These are phyloP conservation scores for Agrypnia vestita DNA, from an alignment of 1,140 invertebrate genomes.

Conservation along the genomic window DNA sequence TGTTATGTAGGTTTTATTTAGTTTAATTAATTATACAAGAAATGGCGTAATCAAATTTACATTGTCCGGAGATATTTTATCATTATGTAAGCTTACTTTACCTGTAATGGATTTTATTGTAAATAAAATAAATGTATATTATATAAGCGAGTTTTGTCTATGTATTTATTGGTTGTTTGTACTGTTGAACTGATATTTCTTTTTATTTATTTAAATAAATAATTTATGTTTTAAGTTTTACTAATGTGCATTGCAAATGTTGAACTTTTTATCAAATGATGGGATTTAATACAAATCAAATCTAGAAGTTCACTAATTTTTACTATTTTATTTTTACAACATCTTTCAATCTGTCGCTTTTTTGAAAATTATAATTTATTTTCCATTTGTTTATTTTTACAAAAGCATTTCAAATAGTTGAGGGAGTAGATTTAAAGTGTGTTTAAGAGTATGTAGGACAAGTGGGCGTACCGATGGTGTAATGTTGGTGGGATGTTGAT, in stretches of 20 bases:
- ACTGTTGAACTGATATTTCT: neutral
- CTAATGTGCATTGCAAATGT: neutral
- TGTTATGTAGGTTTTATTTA: conserved; percentile 47
- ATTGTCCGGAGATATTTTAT: neutral
- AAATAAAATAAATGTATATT: conserved; percentile 10
- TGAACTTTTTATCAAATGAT: neutral
- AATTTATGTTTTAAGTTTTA: neutral
- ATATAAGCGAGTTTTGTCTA: neutral
- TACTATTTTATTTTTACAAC: neutral
- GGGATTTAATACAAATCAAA: neutral
- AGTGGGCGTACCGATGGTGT: no score
- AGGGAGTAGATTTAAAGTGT: no score
- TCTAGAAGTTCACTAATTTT: neutral
- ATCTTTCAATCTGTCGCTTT: neutral
- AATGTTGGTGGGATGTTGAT: no score
- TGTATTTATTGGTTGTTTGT: conserved; percentile 14
- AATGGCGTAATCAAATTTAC: neutral
- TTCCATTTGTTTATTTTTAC: no score
- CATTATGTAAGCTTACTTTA: neutral
- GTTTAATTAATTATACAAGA: neutral
- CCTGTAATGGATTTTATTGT: conserved; percentile 11
- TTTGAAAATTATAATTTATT: no score
- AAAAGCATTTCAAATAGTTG: no score
- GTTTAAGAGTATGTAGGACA: no score
- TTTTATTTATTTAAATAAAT: neutral